Evolutionary conservation across 2,797 vertebrate genomes (phyloP), one percentile per base, ranked within the genome.

Genomic region (Syngnathus rostellatus): DNA sequence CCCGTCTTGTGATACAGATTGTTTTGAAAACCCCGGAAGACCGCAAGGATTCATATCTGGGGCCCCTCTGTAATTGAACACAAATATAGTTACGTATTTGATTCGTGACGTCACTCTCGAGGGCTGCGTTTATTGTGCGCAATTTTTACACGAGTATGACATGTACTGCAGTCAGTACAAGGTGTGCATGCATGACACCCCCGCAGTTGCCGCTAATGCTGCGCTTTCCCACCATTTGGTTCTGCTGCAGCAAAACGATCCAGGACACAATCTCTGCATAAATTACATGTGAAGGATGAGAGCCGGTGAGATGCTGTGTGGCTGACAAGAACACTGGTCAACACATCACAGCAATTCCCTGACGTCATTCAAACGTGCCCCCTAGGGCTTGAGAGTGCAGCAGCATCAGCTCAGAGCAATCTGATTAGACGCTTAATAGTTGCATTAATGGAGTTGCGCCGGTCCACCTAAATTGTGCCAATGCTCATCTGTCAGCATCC

Each of bases 71-170:
- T 72, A 62, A 71, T 69, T 3, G 65, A 57, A 72, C 25, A 72
- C 39, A 14, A 41, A 41, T 12, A 40, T 40, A 61, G n/a, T 31
- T 31, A 31, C 31, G 31, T 21, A 11, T 19, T 59, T 62, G 60
- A 25, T 41, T n/a, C 50, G 8, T 45, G 31, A 31, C 31, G 41
- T 62, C 43, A 31, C 43, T 31, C 43, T 17, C 25, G 61, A 48
- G 43, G 43, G n/a, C 55, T 37, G 5, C 17, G 14, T 14, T 58
- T 38, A 17, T 58, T 50, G 25, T 19, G 25, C 62, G 31, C 31
- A 31, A 31, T 31, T 31, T 31, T 31, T 59, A 75, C 78, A 77
- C 60, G 72, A 70, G 64, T 70, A 63, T 72, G 78, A 73, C 83
- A 78, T 77, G 72, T 69, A 73, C 66, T 67, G 73, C 2, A 70